Base-by-base conservation (phyloP, 2,888 invertebrate species). In the Drepanosiphum platanoidis region DNA sequence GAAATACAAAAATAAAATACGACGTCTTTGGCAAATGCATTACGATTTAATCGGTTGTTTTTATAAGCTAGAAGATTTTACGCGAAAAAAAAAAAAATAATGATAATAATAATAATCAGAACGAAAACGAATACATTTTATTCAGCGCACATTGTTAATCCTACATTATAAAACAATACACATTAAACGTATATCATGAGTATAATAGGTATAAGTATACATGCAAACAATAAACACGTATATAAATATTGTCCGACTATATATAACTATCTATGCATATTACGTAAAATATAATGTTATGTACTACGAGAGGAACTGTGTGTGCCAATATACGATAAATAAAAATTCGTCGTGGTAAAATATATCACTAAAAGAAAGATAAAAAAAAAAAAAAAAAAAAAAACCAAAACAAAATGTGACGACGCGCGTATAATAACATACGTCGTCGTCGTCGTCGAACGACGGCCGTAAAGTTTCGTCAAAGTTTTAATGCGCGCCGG, bases 21-120 rank as follows among this genome's bases (percentile, higher is more conserved):
- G 81, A 72, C 61, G 71, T 82, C 81, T 82, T 82, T 82, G 81
- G 81, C 81, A 80, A 80, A 70, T 70, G 68, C 70, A 42, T 82
- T 82, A 61, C 42, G 39, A 58, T 58, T 36, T 18, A 36, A 71
- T 58, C 80, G 79, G 52, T 70, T 27, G 52, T 70, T 52, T 68
- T 80, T 36, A 18, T 58, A 71, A 71, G 81, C 32, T 81, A 70
- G 1, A 78, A 18, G 36, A 27, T 42, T 42, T 30, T 13, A 46
- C 9, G 39, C 32, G 52, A 22, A 74, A 46, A 71, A n/a, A 42
- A 46, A 72, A 13, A 42, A 30, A 72, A 39, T n/a, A 39, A 39
- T 27, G 42, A 61, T 9, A 61, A 71, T 42, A 72, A 1, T 18
- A 32, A 71, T 39, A 71, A 71, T 72, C 11, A 30, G 30, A 64